Evolutionary conservation across 1,140 invertebrate genomes (phyloP), one percentile per base, ranked within the genome.

Genomic region (Anastrepha obliqua): DNA sequence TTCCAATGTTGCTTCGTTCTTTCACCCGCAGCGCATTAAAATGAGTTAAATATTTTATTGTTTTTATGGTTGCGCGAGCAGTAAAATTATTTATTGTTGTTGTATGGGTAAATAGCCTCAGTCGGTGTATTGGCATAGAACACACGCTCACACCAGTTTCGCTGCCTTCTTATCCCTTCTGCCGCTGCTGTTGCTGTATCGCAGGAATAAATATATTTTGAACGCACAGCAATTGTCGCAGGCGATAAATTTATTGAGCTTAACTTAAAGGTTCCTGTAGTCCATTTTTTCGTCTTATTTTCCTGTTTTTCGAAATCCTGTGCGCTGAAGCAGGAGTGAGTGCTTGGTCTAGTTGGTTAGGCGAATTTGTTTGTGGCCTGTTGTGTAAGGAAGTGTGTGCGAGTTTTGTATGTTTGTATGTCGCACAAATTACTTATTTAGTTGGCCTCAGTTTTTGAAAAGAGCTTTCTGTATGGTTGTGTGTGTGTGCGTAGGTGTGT

Each of bases 31-130:
- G 51, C n/a, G 85, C 85, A 86, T 86, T 62, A 86, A 86, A 86
- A 86, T 47, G 85, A 62, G 85, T 86, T 86, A 86, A 86, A 86
- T 86, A 86, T 86, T 86, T 86, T 86, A 86, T 86, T 86, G 85
- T 86, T 86, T 86, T 86, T 86, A 86, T 65, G 55, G 85, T 64
- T 86, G 58, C 85, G 29, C 4, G 60, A 86, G 42, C 85, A 59
- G 60, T 86, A 47, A 65, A 86, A 86, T 86, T 64, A 86, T 86
- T 85, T 85, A 59, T 74, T 85, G 44, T 74, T 85, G 44, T 85
- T 58, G 58, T 17, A 29, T 6, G n/a, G 51, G n/a, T 55, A 85
- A 59, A n/a, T 55, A 85, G 51, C 81, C 55, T 47, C 42, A 3
- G 67, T 15, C 17, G 17, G 4, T 42, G 42, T 13, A 15, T 44